Conservation (phyloP, 2,113 vertebrate species). For the Patagioenas fasciata region DNA sequence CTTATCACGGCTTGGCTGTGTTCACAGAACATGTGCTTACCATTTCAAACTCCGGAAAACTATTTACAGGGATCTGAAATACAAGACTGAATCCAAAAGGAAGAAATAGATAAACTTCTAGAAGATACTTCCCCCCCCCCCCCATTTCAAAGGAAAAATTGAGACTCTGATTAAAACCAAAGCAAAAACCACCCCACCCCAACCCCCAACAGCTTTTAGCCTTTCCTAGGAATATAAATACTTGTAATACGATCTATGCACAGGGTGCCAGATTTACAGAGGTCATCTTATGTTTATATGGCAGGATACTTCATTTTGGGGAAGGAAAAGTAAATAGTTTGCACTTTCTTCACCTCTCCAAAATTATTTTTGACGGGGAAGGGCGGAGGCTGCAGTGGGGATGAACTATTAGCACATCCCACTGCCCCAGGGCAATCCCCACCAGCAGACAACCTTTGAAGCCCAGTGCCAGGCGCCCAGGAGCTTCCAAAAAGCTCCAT, state of each 20-base stretch:
- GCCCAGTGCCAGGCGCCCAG: background rate
- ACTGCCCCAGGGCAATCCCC: background rate
- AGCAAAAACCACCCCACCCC: background rate
- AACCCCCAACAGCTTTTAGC: background rate
- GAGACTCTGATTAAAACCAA: constrained; percentile 19
- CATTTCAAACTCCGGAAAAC: constrained; percentile 47
- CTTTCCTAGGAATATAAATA: constrained; percentile 31
- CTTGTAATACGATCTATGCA: background rate
- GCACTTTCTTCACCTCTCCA: background rate
- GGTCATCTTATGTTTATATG: background rate
- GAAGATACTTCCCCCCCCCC: background rate
- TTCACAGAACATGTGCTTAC: constrained; percentile 53
- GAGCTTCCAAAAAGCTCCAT: background rate
- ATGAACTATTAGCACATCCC: background rate
- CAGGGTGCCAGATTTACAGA: background rate
- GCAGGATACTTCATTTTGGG: background rate
- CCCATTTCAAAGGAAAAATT: constrained; percentile 31
- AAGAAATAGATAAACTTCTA: constrained; percentile 43
- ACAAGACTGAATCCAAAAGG: constrained; percentile 9
- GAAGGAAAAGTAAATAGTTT: background rate
- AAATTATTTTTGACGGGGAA: background rate
- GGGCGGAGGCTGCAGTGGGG: background rate
- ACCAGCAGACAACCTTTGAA: background rate
- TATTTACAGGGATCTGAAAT: constrained; percentile 33
- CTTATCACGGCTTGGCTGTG: constrained; percentile 59